Evolutionary conservation across 2,113 vertebrate species (phyloP), one percentile per base, ranked within the genome.

Genomic region (Orthonyx spaldingii): DNA sequence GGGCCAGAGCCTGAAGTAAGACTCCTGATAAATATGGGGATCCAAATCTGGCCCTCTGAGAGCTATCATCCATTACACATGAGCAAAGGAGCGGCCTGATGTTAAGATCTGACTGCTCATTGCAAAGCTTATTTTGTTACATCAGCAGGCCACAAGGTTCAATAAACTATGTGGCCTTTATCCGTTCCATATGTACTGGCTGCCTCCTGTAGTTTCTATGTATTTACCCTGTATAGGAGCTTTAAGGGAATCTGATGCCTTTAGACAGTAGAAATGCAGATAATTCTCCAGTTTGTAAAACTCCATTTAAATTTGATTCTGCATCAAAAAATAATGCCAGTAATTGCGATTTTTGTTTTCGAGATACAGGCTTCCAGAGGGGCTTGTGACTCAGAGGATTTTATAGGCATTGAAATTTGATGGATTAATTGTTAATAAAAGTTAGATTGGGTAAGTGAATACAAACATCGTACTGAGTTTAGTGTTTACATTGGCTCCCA

Each of bases 401-500:
- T 95, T 97, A 94, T 77, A 97, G 96, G 92, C 97, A 97, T 94
- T 98, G 97, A 98, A 98, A 97, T 96, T 66, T 92, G 95, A 97
- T 98, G 96, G 90, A 98, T 98, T 98, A 98, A 97, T 98, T 97
- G 97, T 94, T 98, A 97, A 96, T 95, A 97, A 98, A 98, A 97
- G 93, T 97, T 96, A 97, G 97, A 96, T 95, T 97, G 97, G 77
- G 93, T 97, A 98, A 98, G 97, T 96, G 97, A 96, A 97, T 96
- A 93, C 97, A 97, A 98, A 98, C 98, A 97, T 91, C 82, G 52
- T 97, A 96, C 94, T 90, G 95, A 96, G 87, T 90, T 94, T 93
- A 83, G 83, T 93, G 91, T 95, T 98, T 94, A 88, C 56, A 74
- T 96, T 97, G 96, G 96, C 96, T 97, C 79, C 61, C 61, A 97